Evolutionary conservation across 2,797 vertebrate species (phyloP), one percentile per base, ranked within the genome.

Genomic region (Borostomias antarcticus): DNA sequence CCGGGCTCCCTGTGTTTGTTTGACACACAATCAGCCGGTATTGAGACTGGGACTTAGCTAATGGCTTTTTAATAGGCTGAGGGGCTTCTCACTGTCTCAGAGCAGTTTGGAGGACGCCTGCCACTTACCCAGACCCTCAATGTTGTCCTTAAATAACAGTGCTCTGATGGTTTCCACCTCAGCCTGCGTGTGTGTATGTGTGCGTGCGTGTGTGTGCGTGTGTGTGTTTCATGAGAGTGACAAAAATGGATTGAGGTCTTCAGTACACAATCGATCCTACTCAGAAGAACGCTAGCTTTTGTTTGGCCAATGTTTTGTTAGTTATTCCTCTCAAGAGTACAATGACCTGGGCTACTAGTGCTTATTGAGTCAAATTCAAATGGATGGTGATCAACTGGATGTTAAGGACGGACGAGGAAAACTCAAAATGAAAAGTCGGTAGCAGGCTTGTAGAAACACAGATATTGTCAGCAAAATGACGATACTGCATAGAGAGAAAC

Each of bases 21-120:
- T 71, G 77, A 86, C 84, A 82, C 80, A 75, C 77, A 74, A 80
- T 88, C 75, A 79, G 67, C 69, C 64, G 62, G 66, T 74, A 85
- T 78, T 93, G 92, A 94, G 93, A 92, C 89, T 85, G 59, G 84
- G 84, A 84, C 87, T 94, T 91, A 93, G 92, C 91, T 95, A 95
- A 96, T 95, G 93, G 93, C 85, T 91, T 95, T 94, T 93, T 93
- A 95, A 95, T 92, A 91, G 92, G 90, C 89, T 76, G n/a, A 72
- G 89, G 91, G 72, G 88, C 90, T 92, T 85, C 64, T 75, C 83
- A 89, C 89, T 87, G 89, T 92, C 90, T 89, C 85, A 85, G 64
- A 33, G 86, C 77, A 79, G 88, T 91, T 92, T 89, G 89, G 88
- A 80, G 33, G 89, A 87, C 84, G 89, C 89, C 80, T 77, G 85